Base-by-base conservation (phyloP, 2,888 invertebrate species). In the Chymomyza procnemis region DNA sequence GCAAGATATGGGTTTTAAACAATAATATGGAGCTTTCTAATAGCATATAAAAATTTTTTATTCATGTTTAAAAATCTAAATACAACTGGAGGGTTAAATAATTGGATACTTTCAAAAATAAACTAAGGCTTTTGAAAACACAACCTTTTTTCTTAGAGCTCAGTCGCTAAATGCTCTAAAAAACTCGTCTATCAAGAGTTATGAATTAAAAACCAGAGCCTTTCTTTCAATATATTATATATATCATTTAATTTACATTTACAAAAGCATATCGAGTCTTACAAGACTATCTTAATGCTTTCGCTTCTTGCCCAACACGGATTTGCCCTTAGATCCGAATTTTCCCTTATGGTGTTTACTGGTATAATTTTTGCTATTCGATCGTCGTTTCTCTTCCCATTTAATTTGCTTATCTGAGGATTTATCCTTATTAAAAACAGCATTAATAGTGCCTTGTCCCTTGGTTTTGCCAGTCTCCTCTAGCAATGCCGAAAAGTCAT, bases 401-500 rank as follows among this genome's bases (percentile, higher is more conserved):
- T 95, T 94, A 19, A 97, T 86, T 91, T 97, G 96, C 87, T 96
- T 96, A 5, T 91, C 91, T 79, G 95, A 94, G 0, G 97, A 93
- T 84, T 96, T 96, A 87, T 97, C 97, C 65, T 93, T 93, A 84
- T 95, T 96, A 3, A 94, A 93, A 9, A 95, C 92, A 0, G 93
- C 94, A 89, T 94, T 93, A 57, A 94, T 94, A 18, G 95, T 94
- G 19, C 94, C 94, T 59, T 93, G 92, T 22, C 92, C 92, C 81
- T 94, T 94, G 3, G 93, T 92, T 57, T 93, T 92, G 0, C 95
- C 95, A 58, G 96, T 95, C 69, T 97, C 96, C 90, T 98, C 97
- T 62, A 98, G 91, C 78, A 97, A 92, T 55, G 96, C 94, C 0
- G 97, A 95, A 92, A 98, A 98, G 91, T 97, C 95, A 90, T 97